Evolutionary conservation across 2,888 invertebrate genomes (phyloP).

Genomic region (Notocelia uddmanniana): DNA sequence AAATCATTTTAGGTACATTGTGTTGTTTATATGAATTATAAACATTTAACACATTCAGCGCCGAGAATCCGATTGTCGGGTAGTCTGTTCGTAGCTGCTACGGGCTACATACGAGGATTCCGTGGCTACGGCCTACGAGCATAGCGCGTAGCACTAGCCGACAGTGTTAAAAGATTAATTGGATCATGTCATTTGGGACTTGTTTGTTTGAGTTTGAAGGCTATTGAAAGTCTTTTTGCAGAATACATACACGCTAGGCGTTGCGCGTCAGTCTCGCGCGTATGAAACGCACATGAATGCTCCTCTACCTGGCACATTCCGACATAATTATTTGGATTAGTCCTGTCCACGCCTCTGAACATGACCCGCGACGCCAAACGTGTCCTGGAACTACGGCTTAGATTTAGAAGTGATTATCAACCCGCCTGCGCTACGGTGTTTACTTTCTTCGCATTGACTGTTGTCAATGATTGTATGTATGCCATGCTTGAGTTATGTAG

Average conservation of each 20-base stretch:
- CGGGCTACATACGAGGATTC: no score
- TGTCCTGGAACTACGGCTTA: not conserved
- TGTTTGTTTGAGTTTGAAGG: not conserved
- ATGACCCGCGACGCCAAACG: not conserved
- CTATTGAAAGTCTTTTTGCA: no score
- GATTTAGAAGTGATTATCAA: not conserved
- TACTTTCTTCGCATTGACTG: slow-evolving; percentile 17
- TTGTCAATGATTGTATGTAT: slow-evolving; percentile 52
- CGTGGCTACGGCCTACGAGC: no score
- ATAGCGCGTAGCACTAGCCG: no score
- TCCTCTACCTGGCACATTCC: not conserved
- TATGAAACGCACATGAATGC: not conserved
- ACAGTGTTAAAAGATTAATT: not conserved
- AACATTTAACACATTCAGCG: no score
- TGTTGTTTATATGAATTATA: slow-evolving; percentile 5
- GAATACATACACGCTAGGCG: no score
- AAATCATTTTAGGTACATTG: slow-evolving; percentile 3
- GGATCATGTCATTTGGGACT: not conserved
- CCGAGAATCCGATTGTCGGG: no score
- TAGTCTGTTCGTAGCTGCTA: no score
- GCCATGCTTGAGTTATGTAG: slow-evolving; percentile 59
- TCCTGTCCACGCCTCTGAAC: not conserved
- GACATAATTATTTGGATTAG: not conserved
- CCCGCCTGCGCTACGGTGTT: not conserved
- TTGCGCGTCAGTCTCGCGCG: not conserved